Percentiles rank a stretch among this genome's conserved stretches.
Conservation (phyloP, 1,140 invertebrate species). For the Archivesica marissinica region DNA sequence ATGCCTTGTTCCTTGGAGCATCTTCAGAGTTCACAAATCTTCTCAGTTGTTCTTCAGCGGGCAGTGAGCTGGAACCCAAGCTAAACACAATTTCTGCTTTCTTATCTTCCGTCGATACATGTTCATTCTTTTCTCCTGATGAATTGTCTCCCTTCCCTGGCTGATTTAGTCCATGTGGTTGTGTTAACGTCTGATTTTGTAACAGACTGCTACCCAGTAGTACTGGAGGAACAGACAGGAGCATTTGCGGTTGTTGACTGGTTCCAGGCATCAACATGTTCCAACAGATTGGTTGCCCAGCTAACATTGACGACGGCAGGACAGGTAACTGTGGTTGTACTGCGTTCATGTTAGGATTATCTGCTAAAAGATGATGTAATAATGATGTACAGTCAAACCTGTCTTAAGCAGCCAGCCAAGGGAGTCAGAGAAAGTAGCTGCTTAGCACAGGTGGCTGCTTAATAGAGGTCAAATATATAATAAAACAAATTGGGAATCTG, state of each 20-base stretch:
- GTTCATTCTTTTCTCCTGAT: not conserved
- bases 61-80: not conserved
- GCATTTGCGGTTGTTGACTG: not conserved
- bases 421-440: too few relatives aligned
- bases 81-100: not conserved
- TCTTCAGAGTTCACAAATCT: slow-evolving; percentile 10
- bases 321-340: too few relatives aligned
- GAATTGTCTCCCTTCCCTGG: not conserved
- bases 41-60: slow-evolving; percentile 39
- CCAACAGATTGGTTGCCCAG: not conserved
- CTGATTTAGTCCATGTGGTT: not conserved
- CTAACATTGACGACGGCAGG: too few relatives aligned
- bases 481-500: too few relatives aligned
- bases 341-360: too few relatives aligned
- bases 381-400: too few relatives aligned
- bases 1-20: slow-evolving; percentile 46
- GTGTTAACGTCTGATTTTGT: not conserved
- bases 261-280: not conserved
- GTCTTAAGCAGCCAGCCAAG: too few relatives aligned
- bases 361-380: too few relatives aligned
- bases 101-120: not conserved
- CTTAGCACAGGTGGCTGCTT: too few relatives aligned
- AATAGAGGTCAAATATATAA: too few relatives aligned
- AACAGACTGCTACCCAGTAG: not conserved
- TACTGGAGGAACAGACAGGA: not conserved